Conservation (phyloP, 2,888 invertebrate species). For the Hermaeophaga mercurialis region DNA sequence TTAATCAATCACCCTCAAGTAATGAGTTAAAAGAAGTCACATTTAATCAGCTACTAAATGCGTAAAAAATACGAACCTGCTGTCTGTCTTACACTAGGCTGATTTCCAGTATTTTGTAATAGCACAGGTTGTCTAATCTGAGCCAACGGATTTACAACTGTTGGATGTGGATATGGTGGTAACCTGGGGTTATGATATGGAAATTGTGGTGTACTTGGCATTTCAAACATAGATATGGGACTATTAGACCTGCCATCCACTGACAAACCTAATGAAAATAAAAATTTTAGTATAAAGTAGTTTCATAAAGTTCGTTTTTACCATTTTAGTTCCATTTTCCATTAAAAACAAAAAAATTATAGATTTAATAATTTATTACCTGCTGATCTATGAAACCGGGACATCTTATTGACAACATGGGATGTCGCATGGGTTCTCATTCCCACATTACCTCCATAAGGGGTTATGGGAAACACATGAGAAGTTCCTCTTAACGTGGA, state of each 20-base stretch:
- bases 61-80: slow-evolving; percentile 56
- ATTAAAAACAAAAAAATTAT: too few relatives aligned
- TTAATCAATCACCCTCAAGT: too few relatives aligned
- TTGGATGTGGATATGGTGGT: slow-evolving; percentile 89
- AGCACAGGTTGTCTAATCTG: slow-evolving; percentile 78
- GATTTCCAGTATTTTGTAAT: slow-evolving; percentile 60
- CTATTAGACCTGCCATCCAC: slow-evolving; percentile 74
- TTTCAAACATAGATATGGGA: slow-evolving; percentile 63
- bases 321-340: too few relatives aligned
- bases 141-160: slow-evolving; percentile 78
- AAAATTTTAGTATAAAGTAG: too few relatives aligned
- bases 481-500: slow-evolving; percentile 96
- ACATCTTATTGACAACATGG: slow-evolving; percentile 91
- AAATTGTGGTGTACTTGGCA: slow-evolving; percentile 58
- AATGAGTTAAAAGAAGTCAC: too few relatives aligned
- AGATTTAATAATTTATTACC: too few relatives aligned
- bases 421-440: slow-evolving; percentile 94
- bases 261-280: slow-evolving; percentile 65
- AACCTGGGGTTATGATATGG: slow-evolving; percentile 87
- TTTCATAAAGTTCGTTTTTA: too few relatives aligned
- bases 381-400: slow-evolving; percentile 92
- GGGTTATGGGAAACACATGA: slow-evolving; percentile 95
- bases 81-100: slow-evolving; percentile 58
- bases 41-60: too few relatives aligned
- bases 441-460: slow-evolving; percentile 91